Evolutionary conservation across 2,888 invertebrate genomes (phyloP).

Genomic region (Branchinecta sandiegonensis): DNA sequence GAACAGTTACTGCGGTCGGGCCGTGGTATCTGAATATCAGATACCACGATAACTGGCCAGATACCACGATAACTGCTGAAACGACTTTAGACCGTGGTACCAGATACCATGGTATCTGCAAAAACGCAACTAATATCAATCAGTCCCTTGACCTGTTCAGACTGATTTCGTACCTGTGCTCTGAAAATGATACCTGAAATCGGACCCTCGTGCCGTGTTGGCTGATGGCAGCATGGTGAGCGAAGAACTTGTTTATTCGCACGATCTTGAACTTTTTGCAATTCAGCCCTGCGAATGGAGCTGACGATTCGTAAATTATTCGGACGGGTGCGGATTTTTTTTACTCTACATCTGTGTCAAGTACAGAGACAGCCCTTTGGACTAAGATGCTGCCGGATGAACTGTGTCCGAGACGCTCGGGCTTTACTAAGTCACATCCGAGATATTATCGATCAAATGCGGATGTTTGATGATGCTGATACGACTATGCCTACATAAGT

Average conservation of each 20-base stretch:
- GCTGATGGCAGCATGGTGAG: no score
- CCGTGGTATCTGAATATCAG: no score
- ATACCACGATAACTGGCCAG: not conserved
- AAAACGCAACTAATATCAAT: no score
- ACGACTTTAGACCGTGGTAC: no score
- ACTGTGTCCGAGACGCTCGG: not conserved
- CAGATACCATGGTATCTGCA: no score
- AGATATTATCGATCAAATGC: not conserved
- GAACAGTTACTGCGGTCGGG: no score
- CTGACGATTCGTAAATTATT: not conserved
- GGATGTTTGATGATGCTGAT: not conserved
- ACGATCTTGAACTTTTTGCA: no score
- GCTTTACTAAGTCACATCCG: not conserved
- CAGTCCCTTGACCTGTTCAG: constrained; percentile 20
- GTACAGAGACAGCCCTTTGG: not conserved
- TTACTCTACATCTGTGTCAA: constrained; percentile 5
- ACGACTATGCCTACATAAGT: not conserved
- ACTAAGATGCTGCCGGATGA: not conserved
- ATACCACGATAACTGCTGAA: no score
- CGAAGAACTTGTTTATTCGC: no score
- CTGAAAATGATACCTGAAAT: no score
- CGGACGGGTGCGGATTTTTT: not conserved
- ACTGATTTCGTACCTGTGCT: no score
- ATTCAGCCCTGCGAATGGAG: not conserved
- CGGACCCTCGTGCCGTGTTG: no score